A percentile compares a stretch with the other conserved stretches of the same genome.
Evolutionary conservation across 2,797 vertebrate species (phyloP).

Genomic region (Luscinia luscinia): DNA sequence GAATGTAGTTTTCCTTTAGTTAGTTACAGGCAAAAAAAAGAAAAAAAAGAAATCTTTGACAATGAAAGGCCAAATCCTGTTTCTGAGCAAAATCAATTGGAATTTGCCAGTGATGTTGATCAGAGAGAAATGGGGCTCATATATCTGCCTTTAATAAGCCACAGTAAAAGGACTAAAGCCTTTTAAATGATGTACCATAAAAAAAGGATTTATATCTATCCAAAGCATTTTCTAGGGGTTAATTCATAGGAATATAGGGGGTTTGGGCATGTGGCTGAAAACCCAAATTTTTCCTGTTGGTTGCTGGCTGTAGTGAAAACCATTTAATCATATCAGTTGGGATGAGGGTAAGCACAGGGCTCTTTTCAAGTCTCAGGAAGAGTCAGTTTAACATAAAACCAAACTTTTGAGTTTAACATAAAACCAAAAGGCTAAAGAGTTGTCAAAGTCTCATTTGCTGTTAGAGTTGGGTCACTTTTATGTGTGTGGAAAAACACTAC

Average conservation of each 20-base stretch:
- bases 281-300: background rate
- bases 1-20: background rate
- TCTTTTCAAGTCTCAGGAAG: conserved; percentile 70
- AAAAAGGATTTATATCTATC: conserved; percentile 33
- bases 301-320: conserved; percentile 11
- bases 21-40: background rate
- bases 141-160: conserved; percentile 31
- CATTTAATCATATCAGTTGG: background rate
- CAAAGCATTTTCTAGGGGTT: conserved; percentile 23
- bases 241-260: conserved; percentile 17
- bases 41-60: conserved; percentile 17
- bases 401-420: conserved; percentile 76
- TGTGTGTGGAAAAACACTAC: conserved; percentile 88
- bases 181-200: conserved; percentile 34
- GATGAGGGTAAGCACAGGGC: background rate
- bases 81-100: background rate
- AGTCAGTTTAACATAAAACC: conserved; percentile 77
- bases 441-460: conserved; percentile 82
- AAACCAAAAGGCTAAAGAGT: conserved; percentile 77
- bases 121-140: background rate
- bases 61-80: background rate
- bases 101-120: conserved; percentile 23
- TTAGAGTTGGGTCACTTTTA: conserved; percentile 83
- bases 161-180: conserved; percentile 12
- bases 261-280: background rate